These are phyloP conservation scores for Steinernema carpocapsae DNA, from an alignment of 2,888 invertebrate genomes.

Conservation along the genomic window DNA sequence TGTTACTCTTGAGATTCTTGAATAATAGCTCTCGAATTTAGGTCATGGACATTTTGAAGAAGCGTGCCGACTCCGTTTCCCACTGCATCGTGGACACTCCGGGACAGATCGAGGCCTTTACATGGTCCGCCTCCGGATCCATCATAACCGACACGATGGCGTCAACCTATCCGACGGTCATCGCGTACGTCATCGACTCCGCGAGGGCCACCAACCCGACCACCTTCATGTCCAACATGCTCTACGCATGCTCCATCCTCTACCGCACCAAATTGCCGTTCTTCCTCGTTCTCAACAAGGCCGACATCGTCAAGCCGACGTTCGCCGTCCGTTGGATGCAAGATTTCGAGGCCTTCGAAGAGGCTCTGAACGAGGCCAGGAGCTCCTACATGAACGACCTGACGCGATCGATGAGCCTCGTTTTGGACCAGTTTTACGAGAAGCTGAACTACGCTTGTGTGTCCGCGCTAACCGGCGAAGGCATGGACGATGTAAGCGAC, in stretches of 20 bases:
- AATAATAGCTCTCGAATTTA: constrained; percentile 12
- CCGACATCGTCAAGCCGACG: constrained; percentile 84
- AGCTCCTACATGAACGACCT: constrained; percentile 65
- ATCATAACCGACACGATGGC: constrained; percentile 92
- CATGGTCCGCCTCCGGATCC: constrained; percentile 97
- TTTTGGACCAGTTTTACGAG: constrained; percentile 90
- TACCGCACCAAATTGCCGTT: constrained; percentile 93
- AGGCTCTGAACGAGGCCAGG: constrained; percentile 80
- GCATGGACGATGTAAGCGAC: constrained; percentile 75
- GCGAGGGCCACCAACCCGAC: constrained; percentile 89
- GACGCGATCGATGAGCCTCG: constrained; percentile 82
- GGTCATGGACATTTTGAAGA: constrained; percentile 71
- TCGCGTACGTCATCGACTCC: constrained; percentile 93
- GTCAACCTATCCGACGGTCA: constrained; percentile 86
- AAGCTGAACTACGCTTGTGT: constrained; percentile 76
- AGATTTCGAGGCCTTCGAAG: constrained; percentile 81
- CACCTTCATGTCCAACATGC: constrained; percentile 99
- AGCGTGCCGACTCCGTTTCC: constrained; percentile 68
- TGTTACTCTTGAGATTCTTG: neutral
- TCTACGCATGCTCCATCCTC: constrained; percentile 90
- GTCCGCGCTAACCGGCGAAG: constrained; percentile 80
- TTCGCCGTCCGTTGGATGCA: constrained; percentile 97
- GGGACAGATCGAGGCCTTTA: constrained; percentile 96
- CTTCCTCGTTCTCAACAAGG: constrained; percentile 94
- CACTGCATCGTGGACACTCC: constrained; percentile 75